These are phyloP conservation scores for Hiodon tergisus DNA, from an alignment of 2,113 vertebrate species.

Conservation along the genomic window DNA sequence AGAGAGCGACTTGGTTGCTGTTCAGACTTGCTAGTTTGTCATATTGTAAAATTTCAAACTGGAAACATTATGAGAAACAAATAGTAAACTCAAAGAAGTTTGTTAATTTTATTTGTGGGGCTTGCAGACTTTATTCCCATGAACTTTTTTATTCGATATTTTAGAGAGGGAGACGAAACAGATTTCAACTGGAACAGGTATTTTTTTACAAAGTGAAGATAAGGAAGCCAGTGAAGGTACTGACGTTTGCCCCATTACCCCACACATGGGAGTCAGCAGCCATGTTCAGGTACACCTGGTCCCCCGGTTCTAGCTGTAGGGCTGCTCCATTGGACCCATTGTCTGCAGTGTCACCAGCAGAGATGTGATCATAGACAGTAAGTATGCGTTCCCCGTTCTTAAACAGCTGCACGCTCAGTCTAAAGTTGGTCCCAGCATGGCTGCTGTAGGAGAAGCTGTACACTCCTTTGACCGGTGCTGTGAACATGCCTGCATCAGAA, in stretches of 20 bases:
- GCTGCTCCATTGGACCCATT: not conserved
- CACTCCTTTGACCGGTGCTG: constrained; percentile 13
- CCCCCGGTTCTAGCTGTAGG: constrained; percentile 11
- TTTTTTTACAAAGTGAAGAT: not conserved
- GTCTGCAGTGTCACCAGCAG: not conserved
- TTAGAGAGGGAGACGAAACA: no score
- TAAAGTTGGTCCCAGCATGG: not conserved
- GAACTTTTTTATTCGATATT: no score
- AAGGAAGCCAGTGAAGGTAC: constrained; percentile 16
- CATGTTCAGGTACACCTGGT: not conserved
- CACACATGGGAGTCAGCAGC: not conserved
- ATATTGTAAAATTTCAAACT: no score
- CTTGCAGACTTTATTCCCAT: no score
- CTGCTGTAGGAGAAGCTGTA: not conserved
- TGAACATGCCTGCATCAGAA: constrained; percentile 17
- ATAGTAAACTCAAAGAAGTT: no score
- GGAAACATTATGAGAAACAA: no score
- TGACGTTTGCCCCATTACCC: not conserved
- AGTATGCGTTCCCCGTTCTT: not conserved
- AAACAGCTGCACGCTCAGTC: not conserved
- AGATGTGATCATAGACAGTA: not conserved
- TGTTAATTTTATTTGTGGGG: no score
- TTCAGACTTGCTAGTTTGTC: no score
- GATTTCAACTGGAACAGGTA: no score
- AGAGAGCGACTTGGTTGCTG: no score